Evolutionary conservation across 2,888 invertebrate genomes (phyloP), one percentile per base, ranked within the genome.

Genomic region (Cantharis rufa): DNA sequence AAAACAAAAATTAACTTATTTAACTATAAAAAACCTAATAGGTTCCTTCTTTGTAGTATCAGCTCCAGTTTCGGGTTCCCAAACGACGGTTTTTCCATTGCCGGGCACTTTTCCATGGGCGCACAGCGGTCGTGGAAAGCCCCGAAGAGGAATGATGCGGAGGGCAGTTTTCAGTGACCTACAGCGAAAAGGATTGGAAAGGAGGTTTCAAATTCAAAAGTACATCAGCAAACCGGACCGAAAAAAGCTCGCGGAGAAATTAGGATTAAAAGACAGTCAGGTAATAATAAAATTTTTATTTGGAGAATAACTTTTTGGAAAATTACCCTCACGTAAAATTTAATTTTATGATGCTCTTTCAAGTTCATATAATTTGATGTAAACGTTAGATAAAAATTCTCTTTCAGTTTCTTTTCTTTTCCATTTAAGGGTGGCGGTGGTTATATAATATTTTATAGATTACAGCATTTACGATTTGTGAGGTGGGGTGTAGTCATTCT

Each of bases 181-280:
- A 0, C 99, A 99, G 86, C 91, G 99, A 66, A 97, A 98, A 83
- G 98, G 98, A 0, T 90, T 99, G 81, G 99, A 99, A 89, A 95
- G 97, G 86, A 90, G 97, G 86, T 99, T 99, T 90, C 97, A 97
- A 88, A 93, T 97, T 71, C 98, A 98, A 89, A 98, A 98, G 89
- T 99, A 99, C 90, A 99, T 99, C 88, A 98, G 97, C 86, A 99
- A 99, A 88, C 98, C 98, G 0, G 99, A 99, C 88, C 91, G 99
- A 88, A 98, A 98, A 91, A 98, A 98, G 85, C 89, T 99, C 79
- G 98, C 99, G 0, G 98, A 98, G 87, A 96, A 98, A 87, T 91
- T 99, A 70, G 98, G 98, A 10, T 91, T 99, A 11, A 98, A 98
- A 87, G 98, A 99, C 86, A 98, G 98, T 81, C 98, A 98, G 95